These are phyloP conservation scores for Heliocidaris erythrogramma DNA, from an alignment of 35 echinoderm and acorn worm species.

Conservation along the genomic window DNA sequence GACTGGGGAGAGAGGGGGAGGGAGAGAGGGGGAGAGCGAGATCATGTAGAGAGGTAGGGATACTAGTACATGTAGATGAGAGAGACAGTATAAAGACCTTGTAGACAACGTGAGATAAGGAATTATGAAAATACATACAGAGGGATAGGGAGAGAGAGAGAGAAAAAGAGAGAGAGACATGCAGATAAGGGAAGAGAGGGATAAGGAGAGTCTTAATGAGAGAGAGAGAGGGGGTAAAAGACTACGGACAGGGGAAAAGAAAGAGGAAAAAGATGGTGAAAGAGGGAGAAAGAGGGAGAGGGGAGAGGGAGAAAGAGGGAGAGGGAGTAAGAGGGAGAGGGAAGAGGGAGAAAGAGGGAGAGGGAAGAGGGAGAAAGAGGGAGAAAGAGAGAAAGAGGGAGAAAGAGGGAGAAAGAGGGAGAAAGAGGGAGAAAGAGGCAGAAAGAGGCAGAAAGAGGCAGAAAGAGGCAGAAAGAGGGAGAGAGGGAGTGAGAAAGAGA, in stretches of 20 bases:
- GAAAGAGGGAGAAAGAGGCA: background rate
- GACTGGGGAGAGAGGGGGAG: background rate
- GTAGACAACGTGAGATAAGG: no score
- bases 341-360: no score
- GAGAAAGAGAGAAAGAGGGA: background rate
- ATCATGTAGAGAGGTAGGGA: no score
- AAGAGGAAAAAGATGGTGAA: background rate
- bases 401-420: background rate
- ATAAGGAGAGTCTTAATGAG: background rate
- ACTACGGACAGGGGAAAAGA: background rate
- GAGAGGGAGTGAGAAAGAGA: background rate
- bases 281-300: background rate
- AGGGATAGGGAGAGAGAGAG: background rate
- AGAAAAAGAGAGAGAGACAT: background rate
- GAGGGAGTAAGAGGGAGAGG: background rate
- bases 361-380: background rate
- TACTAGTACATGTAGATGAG: no score
- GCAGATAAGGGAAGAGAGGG: background rate
- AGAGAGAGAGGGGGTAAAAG: background rate
- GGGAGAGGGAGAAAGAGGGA: background rate
- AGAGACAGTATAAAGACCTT: no score
- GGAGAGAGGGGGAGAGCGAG: background rate
- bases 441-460: background rate
- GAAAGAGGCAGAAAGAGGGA: background rate
- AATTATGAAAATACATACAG: no score